phyloP scores from a whole-genome alignment of 2,797 vertebrate species.

The Parauchenoglanis punctatus region DNA sequence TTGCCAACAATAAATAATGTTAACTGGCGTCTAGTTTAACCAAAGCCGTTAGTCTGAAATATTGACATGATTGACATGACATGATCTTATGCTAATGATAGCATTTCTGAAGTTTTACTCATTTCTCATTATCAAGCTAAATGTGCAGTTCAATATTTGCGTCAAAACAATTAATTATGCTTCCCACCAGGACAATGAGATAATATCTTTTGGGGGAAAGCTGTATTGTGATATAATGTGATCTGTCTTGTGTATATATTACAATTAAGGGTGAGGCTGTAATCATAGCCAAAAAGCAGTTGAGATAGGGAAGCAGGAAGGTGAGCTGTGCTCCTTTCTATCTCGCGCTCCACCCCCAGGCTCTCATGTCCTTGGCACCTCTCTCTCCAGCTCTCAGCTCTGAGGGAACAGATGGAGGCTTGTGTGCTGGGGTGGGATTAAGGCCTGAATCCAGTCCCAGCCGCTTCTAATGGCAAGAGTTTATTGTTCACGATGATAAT shows the following conservation, averaged over 20 bases:
- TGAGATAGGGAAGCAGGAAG: constrained; percentile 35
- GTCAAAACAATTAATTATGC: not conserved
- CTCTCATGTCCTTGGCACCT: constrained; percentile 81
- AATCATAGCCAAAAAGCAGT: constrained; percentile 19
- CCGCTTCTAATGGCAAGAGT: constrained; percentile 76
- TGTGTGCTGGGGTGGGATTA: constrained; percentile 84
- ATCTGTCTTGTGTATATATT: not conserved
- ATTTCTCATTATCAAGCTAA: not conserved
- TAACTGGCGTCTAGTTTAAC: not conserved
- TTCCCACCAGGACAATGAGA: not conserved
- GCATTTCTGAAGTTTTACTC: not conserved
- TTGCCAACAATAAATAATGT: not conserved
- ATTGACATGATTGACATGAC: not conserved
- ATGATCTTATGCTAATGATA: not conserved
- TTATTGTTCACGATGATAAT: constrained; percentile 78
- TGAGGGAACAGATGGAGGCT: constrained; percentile 84
- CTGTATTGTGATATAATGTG: not conserved
- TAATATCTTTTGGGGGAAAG: not conserved
- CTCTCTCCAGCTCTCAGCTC: constrained; percentile 76
- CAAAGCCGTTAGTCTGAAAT: not conserved
- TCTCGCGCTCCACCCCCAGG: constrained; percentile 73
- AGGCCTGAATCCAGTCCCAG: constrained; percentile 78
- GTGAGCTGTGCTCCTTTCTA: constrained; percentile 47
- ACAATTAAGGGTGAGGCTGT: constrained; percentile 24
- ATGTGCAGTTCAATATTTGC: not conserved